Conservation (phyloP, 2,888 invertebrate genomes). For the Reticulitermes lucifugus region DNA sequence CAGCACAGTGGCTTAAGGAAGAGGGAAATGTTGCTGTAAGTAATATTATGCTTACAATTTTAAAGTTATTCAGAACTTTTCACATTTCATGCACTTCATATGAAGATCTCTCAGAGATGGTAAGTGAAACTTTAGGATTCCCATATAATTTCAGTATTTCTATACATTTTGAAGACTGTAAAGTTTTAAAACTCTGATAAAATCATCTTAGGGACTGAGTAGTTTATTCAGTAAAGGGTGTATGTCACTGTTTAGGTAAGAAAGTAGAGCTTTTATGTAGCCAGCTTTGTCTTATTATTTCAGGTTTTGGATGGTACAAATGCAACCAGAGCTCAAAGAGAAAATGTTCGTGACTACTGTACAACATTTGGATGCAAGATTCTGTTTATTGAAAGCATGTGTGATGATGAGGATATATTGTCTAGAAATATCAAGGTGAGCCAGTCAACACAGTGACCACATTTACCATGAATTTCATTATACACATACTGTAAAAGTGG, state of each 20-base stretch:
- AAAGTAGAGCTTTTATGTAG: too few species aligned
- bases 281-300: not conserved
- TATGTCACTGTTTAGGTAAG: too few species aligned
- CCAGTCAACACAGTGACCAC: slow-evolving; percentile 17
- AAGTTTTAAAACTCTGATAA: too few species aligned
- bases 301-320: slow-evolving; percentile 95
- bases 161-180: too few species aligned
- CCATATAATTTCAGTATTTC: too few species aligned
- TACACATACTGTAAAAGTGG: not conserved
- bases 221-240: too few species aligned
- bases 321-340: slow-evolving; percentile 84
- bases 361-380: slow-evolving; percentile 82
- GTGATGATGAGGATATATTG: slow-evolving; percentile 80
- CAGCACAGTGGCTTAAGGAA: slow-evolving; percentile 80
- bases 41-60: not conserved
- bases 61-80: not conserved
- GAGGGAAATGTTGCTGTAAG: slow-evolving; percentile 47
- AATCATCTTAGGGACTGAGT: too few species aligned
- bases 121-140: too few species aligned
- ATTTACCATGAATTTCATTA: not conserved
- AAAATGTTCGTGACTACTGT: slow-evolving; percentile 80
- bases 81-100: too few species aligned
- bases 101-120: too few species aligned
- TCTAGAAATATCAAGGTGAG: slow-evolving; percentile 77
- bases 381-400: slow-evolving; percentile 92